Percentiles rank a stretch among this genome's conserved stretches.
These are phyloP conservation scores for Falco columbarius DNA, from an alignment of 2,797 vertebrate species.

Conservation along the genomic window DNA sequence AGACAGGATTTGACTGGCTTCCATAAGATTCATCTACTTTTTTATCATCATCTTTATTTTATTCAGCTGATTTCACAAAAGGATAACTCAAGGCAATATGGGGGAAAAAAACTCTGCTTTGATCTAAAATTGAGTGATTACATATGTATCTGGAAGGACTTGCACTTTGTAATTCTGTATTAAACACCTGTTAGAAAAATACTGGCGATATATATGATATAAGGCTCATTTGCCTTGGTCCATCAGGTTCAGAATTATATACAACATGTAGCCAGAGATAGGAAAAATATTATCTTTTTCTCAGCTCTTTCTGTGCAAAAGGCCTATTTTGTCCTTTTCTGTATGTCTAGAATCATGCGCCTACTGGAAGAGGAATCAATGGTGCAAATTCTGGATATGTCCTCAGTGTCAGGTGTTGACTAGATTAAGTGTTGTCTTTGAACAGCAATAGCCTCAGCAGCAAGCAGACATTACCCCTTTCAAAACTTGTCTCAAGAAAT, in stretches of 20 bases:
- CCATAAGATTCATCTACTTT: background rate
- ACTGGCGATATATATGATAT: background rate
- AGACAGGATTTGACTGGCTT: background rate
- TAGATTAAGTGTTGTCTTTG: accelerated
- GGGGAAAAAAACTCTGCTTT: background rate
- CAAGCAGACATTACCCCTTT: background rate
- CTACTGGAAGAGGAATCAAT: background rate
- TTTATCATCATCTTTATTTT: background rate
- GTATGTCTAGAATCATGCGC: background rate
- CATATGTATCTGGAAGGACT: background rate
- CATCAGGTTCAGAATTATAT: background rate
- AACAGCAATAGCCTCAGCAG: background rate
- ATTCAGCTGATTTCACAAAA: background rate
- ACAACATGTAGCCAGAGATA: background rate
- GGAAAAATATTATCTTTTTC: background rate
- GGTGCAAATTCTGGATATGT: background rate
- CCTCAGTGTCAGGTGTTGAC: background rate
- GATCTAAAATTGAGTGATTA: background rate
- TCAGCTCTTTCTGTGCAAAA: background rate
- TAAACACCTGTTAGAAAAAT: background rate
- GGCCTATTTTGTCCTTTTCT: background rate
- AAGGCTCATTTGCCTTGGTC: background rate
- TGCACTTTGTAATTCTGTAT: background rate
- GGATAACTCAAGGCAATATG: background rate
- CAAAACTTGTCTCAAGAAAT: background rate